phyloP scores from a whole-genome alignment of 2,888 invertebrate genomes.

The Eupithecia dodoneata region DNA sequence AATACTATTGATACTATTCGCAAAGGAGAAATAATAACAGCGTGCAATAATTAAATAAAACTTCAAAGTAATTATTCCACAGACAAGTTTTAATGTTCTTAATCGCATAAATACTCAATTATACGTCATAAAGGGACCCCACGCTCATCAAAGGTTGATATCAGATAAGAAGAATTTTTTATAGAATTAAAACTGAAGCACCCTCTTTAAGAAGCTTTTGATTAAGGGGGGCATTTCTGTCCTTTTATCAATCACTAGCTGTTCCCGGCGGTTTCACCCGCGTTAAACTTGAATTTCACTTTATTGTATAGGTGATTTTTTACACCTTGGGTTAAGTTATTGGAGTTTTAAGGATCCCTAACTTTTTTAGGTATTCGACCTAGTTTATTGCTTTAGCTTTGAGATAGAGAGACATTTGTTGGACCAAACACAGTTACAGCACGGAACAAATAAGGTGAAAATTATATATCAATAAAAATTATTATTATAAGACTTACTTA shows the following conservation, averaged over 20 bases:
- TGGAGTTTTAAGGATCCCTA: too few species aligned
- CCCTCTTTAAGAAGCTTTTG: constrained; percentile 26
- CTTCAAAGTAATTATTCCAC: constrained; percentile 9
- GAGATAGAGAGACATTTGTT: too few species aligned
- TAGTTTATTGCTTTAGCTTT: too few species aligned
- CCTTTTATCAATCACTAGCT: not conserved
- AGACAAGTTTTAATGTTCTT: constrained; percentile 8
- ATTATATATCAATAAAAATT: too few species aligned
- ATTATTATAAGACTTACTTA: too few species aligned
- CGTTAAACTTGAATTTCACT: too few species aligned
- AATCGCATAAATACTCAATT: constrained; percentile 15
- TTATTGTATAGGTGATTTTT: too few species aligned
- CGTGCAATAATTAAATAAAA: not conserved
- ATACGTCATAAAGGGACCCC: constrained; percentile 10
- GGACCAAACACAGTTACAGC: too few species aligned
- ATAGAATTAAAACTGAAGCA: constrained; percentile 34
- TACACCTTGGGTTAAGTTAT: too few species aligned
- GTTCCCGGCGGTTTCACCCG: too few species aligned
- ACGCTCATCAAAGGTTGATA: constrained; percentile 12
- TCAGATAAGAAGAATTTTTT: not conserved
- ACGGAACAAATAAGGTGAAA: too few species aligned
- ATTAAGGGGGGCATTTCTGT: not conserved
- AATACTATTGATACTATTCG: not conserved
- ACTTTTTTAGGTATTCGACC: too few species aligned
- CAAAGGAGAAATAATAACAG: not conserved